Evolutionary conservation across 2,797 vertebrate genomes (phyloP).

Genomic region (Pampus argenteus): DNA sequence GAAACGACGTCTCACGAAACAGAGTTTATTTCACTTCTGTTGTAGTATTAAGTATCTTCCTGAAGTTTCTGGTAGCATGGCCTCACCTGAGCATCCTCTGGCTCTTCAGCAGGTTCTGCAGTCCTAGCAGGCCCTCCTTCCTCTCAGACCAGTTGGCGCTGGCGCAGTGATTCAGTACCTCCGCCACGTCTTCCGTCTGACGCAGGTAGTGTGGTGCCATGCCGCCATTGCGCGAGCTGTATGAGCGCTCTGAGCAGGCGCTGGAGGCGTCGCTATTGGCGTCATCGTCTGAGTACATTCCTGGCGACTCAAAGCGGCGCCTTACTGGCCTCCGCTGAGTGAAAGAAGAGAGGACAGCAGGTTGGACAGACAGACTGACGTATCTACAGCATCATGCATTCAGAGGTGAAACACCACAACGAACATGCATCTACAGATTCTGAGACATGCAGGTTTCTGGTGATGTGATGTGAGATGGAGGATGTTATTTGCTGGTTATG

Average conservation of each 20-base stretch:
- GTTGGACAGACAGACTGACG: background rate
- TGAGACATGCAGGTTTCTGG: constrained; percentile 22
- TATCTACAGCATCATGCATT: too few species aligned
- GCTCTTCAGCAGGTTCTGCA: constrained; percentile 93
- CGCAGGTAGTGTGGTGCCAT: constrained; percentile 90
- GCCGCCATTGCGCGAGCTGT: constrained; percentile 91
- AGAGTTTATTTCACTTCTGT: too few species aligned
- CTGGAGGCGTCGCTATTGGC: constrained; percentile 96
- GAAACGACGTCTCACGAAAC: too few species aligned
- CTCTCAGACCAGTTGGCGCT: constrained; percentile 97
- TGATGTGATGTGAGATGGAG: background rate
- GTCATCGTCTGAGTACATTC: constrained; percentile 95
- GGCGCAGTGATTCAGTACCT: constrained; percentile 96
- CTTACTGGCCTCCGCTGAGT: constrained; percentile 89
- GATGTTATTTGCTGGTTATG: background rate
- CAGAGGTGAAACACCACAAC: background rate
- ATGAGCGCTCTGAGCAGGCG: constrained; percentile 94
- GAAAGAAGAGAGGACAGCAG: background rate
- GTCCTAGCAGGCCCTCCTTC: constrained; percentile 93
- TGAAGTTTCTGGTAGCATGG: too few species aligned
- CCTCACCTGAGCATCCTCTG: constrained; percentile 92
- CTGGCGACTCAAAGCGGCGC: constrained; percentile 92
- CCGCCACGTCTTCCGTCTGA: constrained; percentile 93
- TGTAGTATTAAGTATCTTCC: too few species aligned
- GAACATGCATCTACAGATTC: constrained; percentile 29